Conservation (phyloP, 2,797 vertebrate species). For the Acropternis orthonyx region DNA sequence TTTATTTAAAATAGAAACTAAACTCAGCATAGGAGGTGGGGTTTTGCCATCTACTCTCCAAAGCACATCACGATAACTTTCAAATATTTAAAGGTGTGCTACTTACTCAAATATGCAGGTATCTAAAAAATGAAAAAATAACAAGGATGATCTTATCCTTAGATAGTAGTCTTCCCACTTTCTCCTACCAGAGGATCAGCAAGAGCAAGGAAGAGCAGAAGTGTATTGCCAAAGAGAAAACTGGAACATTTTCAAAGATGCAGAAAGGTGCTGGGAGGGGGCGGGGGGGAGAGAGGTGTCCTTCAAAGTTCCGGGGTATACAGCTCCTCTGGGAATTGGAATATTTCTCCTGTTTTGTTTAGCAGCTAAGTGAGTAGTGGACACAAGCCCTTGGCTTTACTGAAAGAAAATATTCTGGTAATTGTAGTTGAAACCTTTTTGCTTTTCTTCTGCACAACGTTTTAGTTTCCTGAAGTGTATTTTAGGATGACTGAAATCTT, state of each 20-base stretch:
- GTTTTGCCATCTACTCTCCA: neutral
- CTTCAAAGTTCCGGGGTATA: neutral
- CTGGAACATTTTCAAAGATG: neutral
- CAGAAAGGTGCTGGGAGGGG: neutral
- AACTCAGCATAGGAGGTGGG: neutral
- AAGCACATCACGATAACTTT: neutral
- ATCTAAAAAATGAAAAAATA: neutral
- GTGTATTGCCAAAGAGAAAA: neutral
- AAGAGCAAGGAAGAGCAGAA: neutral
- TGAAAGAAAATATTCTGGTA: neutral
- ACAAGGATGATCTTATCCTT: neutral
- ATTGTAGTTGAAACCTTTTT: neutral
- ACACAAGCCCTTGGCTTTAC: neutral
- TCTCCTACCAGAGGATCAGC: neutral
- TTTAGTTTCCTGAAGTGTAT: neutral
- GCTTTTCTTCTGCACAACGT: neutral
- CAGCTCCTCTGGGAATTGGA: neutral
- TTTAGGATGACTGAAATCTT: neutral
- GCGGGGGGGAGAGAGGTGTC: too few relatives aligned
- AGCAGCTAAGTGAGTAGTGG: neutral
- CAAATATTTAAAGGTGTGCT: constrained; percentile 7
- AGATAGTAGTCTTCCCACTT: neutral
- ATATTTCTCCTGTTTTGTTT: neutral
- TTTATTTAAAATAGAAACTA: constrained; percentile 15
- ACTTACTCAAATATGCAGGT: neutral